phyloP scores from a whole-genome alignment of 1,140 invertebrate species.

The Sitodiplosis mosellana region DNA sequence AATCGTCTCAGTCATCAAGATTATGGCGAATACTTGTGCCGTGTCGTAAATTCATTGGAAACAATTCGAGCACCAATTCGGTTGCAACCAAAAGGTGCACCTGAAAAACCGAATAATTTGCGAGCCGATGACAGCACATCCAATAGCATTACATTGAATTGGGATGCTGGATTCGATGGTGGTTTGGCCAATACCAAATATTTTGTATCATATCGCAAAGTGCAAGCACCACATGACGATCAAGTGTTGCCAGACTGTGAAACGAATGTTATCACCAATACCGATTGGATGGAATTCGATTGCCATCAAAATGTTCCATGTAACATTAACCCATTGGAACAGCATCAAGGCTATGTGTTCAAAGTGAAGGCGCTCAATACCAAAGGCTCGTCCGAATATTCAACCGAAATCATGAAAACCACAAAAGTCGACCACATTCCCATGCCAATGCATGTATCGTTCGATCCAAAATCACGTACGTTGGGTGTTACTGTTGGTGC shows the following conservation, averaged over 20 bases:
- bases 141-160: conserved; percentile 55
- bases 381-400: conserved; percentile 67
- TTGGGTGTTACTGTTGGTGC: conserved; percentile 57
- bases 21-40: conserved; percentile 79
- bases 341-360: conserved; percentile 65
- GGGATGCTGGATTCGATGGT: conserved; percentile 80
- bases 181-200: conserved; percentile 69
- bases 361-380: conserved; percentile 75
- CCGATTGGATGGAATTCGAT: conserved; percentile 60
- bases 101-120: conserved; percentile 58
- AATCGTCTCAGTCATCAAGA: conserved; percentile 56
- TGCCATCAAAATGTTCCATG: conserved; percentile 72
- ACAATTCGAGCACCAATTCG: conserved; percentile 55
- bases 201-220: conserved; percentile 54
- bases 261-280: conserved; percentile 34
- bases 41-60: conserved; percentile 59
- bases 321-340: conserved; percentile 62
- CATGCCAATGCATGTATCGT: conserved; percentile 57
- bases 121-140: conserved; percentile 48
- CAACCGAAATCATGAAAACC: conserved; percentile 54
- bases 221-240: conserved; percentile 34
- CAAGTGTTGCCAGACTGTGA: conserved; percentile 39
- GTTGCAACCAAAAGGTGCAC: conserved; percentile 65
- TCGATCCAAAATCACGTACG: conserved; percentile 51
- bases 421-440: conserved; percentile 73